Base-by-base conservation (phyloP, 2,113 vertebrate genomes). In the Corapipo altera region DNA sequence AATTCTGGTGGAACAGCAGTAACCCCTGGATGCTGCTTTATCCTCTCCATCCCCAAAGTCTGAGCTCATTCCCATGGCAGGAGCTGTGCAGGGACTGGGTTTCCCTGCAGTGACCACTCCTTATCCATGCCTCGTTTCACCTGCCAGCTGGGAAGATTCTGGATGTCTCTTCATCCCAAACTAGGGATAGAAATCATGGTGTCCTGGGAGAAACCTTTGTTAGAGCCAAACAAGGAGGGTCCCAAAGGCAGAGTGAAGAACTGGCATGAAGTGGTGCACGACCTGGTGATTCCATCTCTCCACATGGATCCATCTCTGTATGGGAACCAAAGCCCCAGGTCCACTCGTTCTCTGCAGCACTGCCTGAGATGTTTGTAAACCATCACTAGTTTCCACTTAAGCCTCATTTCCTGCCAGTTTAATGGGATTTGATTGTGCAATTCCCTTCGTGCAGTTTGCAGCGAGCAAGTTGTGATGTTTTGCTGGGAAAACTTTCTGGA, bases 201-300 rank as follows among this genome's bases (percentile, higher is more conserved):
- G 14, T 1, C 57, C 8, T 2, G 52, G 61, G 37, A 81, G 70
- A 16, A 46, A 2, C n/a, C 51, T 20, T 12, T 67, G 75, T 5
- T 17, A 9, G 21, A 8, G n/a, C 66, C 37, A 20, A 1, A 5
- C 30, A 5, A 27, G 72, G 72, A 66, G 16, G 14, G 14, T 52
- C 22, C 69, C 1, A 2, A 5, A 49, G 61, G 26, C 49, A 19
- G 7, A 20, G 9, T 0, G 67, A 43, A 20, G 24, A 39, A 2
- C 1, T 5, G 46, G 24, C 14, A 48, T 0, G 5, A 32, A 22
- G 21, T 0, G 2, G 21, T 14, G 55, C 26, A 1, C 16, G 30
- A 12, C 17, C 14, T 1, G 11, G 12, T 0, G 61, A 39, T 28
- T 44, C 69, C 8, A 2, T 66, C n/a, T 1, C 39, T 52, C 33